phyloP scores from a whole-genome alignment of 1,140 invertebrate genomes.

The Bombyx mori region ASM3026992v2 NC_085129.1:15572501-15573000 shows the following conservation, averaged over 20 bases:
- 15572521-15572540: constrained; percentile 74
- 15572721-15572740: constrained; percentile 76
- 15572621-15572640: constrained; percentile 75
- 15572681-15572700: constrained; percentile 73
- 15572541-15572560: constrained; percentile 58
- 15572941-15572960: constrained; percentile 58
- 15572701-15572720: constrained; percentile 76
- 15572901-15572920: constrained; percentile 53
- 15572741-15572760: constrained; percentile 73
- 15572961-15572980: constrained; percentile 64
- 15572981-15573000: constrained; percentile 70
- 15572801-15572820: constrained; percentile 79
- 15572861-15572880: constrained; percentile 80
- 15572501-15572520: constrained; percentile 77
- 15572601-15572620: constrained; percentile 75
- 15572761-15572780: constrained; percentile 75
- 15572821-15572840: constrained; percentile 79
- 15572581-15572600: constrained; percentile 71
- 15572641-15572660: constrained; percentile 74
- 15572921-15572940: constrained; percentile 59
- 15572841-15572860: constrained; percentile 79
- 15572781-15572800: constrained; percentile 69
- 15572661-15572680: constrained; percentile 64
- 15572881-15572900: constrained; percentile 37
- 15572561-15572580: constrained; percentile 63